Percentiles rank a stretch among this genome's conserved stretches.
phyloP scores from a whole-genome alignment of 2,797 vertebrate genomes.

The Malurus splendens region DNA sequence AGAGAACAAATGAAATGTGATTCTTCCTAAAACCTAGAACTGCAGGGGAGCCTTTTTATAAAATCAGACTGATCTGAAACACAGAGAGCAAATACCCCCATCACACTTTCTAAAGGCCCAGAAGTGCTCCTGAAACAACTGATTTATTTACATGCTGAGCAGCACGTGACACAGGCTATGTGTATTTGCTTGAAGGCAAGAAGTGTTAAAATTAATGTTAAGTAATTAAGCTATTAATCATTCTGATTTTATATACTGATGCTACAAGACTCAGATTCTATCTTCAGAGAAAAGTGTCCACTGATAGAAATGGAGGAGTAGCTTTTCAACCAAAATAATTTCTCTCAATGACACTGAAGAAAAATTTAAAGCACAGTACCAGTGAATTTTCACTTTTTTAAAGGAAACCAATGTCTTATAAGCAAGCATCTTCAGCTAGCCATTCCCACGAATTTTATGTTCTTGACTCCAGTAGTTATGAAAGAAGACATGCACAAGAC shows the following conservation, averaged over 20 bases:
- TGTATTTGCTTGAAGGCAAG: constrained; percentile 32
- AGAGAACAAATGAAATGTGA: not conserved
- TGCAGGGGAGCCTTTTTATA: not conserved
- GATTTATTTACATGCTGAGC: not conserved
- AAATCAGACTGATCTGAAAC: not conserved
- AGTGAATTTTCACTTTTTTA: not conserved
- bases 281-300: constrained; percentile 28
- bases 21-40: not conserved
- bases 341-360: not conserved
- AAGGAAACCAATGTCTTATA: not conserved
- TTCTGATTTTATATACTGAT: constrained; percentile 30
- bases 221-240: constrained; percentile 58
- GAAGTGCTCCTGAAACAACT: not conserved
- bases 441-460: not conserved
- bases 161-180: not conserved
- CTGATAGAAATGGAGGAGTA: not conserved
- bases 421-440: not conserved
- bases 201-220: constrained; percentile 17
- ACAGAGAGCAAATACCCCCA: not conserved
- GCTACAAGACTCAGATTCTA: constrained; percentile 32
- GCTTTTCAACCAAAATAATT: not conserved
- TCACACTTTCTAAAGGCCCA: not conserved
- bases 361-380: not conserved
- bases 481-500: not conserved
- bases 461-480: not conserved